Conservation (phyloP, 2,888 invertebrate species). For the Drosophila histrio region DNA sequence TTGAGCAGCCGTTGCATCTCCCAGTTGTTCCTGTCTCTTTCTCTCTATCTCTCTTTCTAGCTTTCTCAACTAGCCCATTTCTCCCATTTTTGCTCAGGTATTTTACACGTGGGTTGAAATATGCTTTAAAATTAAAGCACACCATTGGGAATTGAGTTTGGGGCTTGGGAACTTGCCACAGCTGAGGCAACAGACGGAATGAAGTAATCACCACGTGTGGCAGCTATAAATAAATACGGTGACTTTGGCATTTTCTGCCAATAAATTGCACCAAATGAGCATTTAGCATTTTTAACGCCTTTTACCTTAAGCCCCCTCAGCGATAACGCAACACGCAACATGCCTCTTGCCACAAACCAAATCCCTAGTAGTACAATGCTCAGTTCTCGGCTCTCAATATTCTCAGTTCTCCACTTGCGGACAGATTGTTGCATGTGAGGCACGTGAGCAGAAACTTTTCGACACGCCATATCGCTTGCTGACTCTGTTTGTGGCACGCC, state of each 20-base stretch:
- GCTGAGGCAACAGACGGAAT: slow-evolving; percentile 6
- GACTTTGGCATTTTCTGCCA: slow-evolving; percentile 43
- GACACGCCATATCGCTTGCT: slow-evolving; percentile 44
- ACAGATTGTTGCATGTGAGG: slow-evolving; percentile 42
- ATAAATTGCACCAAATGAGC: slow-evolving; percentile 70
- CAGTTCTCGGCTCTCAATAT: neutral
- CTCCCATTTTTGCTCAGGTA: slow-evolving; percentile 14
- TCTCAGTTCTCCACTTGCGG: slow-evolving; percentile 15
- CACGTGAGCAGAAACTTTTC: slow-evolving; percentile 46
- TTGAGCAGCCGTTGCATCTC: neutral
- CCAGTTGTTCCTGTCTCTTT: neutral
- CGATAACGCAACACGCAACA: slow-evolving; percentile 74
- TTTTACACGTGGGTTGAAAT: slow-evolving; percentile 36
- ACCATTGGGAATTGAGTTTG: slow-evolving; percentile 20
- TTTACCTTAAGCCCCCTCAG: slow-evolving; percentile 45
- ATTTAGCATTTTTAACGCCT: slow-evolving; percentile 75
- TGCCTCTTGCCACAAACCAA: slow-evolving; percentile 24
- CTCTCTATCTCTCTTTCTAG: neutral
- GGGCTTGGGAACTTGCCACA: neutral
- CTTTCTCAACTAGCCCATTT: neutral
- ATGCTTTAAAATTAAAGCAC: slow-evolving; percentile 23
- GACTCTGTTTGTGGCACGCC: neutral
- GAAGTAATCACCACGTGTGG: slow-evolving; percentile 47
- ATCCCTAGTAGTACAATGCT: slow-evolving; percentile 4
- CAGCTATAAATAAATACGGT: slow-evolving; percentile 45